Percentiles rank a stretch among this genome's conserved stretches.
phyloP scores from a whole-genome alignment of 2,888 invertebrate species.

The Erannis defoliaria region DNA sequence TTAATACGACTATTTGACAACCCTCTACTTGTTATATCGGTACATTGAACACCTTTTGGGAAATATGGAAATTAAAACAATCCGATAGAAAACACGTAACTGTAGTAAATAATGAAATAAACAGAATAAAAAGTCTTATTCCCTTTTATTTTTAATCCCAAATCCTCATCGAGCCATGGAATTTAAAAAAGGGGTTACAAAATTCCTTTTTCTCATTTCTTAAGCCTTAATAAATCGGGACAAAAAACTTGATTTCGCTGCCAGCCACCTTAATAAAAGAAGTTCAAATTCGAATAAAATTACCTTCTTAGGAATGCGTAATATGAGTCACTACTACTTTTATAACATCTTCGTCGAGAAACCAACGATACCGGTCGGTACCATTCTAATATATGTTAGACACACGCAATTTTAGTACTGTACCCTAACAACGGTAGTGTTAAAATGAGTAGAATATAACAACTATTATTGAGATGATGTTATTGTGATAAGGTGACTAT shows the following conservation, averaged over 20 bases:
- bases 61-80: constrained; percentile 6
- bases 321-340: constrained; percentile 68
- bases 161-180: constrained; percentile 15
- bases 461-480: constrained; percentile 1
- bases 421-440: not conserved
- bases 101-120: not conserved
- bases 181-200: constrained; percentile 19
- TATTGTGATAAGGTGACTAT: constrained; percentile 17
- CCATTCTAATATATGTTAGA: constrained; percentile 11
- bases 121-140: not conserved
- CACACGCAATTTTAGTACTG: not conserved
- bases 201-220: constrained; percentile 30
- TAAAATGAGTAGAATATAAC: not conserved
- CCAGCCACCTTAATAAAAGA: constrained; percentile 48
- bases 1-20: constrained; percentile 37
- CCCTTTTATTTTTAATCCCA: constrained; percentile 13
- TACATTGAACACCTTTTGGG: constrained; percentile 27
- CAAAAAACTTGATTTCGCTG: constrained; percentile 36
- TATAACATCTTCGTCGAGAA: constrained; percentile 47
- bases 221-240: constrained; percentile 8
- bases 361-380: constrained; percentile 37
- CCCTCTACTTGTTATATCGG: constrained; percentile 24
- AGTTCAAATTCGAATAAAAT: constrained; percentile 45
- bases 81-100: not conserved
- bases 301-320: constrained; percentile 52